Conservation (phyloP, 2,113 vertebrate genomes). For the Macaca mulatta region DNA sequence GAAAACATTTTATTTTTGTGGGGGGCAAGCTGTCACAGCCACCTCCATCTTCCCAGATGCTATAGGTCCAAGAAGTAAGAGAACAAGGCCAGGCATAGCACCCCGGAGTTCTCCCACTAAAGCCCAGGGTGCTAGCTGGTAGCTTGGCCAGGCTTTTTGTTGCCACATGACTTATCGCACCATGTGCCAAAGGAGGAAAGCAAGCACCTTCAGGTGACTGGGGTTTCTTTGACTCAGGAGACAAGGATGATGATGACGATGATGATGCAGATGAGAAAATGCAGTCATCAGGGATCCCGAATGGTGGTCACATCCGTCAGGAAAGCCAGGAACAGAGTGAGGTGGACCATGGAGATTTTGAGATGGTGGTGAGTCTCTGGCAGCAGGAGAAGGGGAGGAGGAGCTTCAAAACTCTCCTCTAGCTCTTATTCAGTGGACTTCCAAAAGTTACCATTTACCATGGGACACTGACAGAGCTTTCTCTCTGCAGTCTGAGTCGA, state of each 20-base stretch:
- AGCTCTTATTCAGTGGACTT: neutral
- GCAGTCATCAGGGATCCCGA: constrained; percentile 92
- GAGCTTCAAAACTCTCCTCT: neutral
- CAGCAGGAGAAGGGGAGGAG: neutral
- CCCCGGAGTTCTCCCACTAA: neutral
- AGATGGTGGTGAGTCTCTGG: constrained; percentile 96
- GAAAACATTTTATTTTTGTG: neutral
- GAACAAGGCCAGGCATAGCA: neutral
- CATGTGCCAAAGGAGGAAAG: neutral
- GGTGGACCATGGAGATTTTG: constrained; percentile 98
- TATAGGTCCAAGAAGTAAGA: neutral
- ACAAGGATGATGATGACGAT: constrained; percentile 98
- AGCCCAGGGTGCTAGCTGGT: neutral
- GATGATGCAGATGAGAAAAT: constrained; percentile 98
- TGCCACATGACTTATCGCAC: neutral
- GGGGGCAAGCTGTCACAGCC: neutral
- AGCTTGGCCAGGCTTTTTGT: neutral
- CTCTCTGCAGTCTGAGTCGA: constrained; percentile 92
- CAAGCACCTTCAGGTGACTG: constrained; percentile 37
- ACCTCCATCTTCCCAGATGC: neutral
- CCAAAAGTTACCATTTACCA: neutral
- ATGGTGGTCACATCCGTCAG: constrained; percentile 91
- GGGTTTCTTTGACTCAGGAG: constrained; percentile 86
- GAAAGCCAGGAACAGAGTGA: constrained; percentile 97
- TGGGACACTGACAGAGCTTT: constrained; percentile 57